phyloP scores from a whole-genome alignment of 2,888 invertebrate genomes.

The Hemistola chrysoprasaria region DNA sequence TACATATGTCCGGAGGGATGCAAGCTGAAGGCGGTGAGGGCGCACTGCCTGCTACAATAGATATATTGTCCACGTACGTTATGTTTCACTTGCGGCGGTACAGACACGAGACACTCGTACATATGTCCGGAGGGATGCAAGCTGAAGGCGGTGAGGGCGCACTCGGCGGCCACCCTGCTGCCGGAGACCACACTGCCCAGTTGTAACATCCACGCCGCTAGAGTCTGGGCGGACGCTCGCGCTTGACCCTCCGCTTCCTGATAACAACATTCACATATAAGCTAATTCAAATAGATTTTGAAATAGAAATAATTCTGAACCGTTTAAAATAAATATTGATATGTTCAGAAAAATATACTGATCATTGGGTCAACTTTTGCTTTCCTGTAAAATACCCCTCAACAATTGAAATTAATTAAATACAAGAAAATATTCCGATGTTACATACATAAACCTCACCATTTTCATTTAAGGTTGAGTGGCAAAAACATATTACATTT shows the following conservation, averaged over 20 bases:
- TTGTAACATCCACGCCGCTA: conserved; percentile 84
- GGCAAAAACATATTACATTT: too few relatives aligned
- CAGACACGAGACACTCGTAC: conserved; percentile 78
- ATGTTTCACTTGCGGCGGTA: conserved; percentile 54
- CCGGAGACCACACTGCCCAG: conserved; percentile 83
- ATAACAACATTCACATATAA: too few relatives aligned
- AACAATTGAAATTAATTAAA: too few relatives aligned
- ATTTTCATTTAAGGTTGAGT: too few relatives aligned
- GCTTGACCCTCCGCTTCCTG: conserved; percentile 82
- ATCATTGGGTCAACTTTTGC: too few relatives aligned
- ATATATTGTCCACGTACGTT: conserved; percentile 84
- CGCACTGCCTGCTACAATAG: conserved; percentile 84
- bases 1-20: conserved; percentile 85
- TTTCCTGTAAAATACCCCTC: too few relatives aligned
- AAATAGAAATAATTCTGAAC: too few relatives aligned
- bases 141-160: conserved; percentile 88
- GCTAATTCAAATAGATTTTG: too few relatives aligned
- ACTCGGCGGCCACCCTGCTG: conserved; percentile 86
- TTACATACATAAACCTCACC: too few relatives aligned
- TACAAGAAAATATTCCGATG: too few relatives aligned
- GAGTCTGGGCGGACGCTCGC: conserved; percentile 71
- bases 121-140: conserved; percentile 85
- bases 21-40: conserved; percentile 88
- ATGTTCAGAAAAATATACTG: too few relatives aligned
- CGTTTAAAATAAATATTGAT: too few relatives aligned